Evolutionary conservation across 2,113 vertebrate genomes (phyloP), one percentile per base, ranked within the genome.

Genomic region (Zapus hudsonius): DNA sequence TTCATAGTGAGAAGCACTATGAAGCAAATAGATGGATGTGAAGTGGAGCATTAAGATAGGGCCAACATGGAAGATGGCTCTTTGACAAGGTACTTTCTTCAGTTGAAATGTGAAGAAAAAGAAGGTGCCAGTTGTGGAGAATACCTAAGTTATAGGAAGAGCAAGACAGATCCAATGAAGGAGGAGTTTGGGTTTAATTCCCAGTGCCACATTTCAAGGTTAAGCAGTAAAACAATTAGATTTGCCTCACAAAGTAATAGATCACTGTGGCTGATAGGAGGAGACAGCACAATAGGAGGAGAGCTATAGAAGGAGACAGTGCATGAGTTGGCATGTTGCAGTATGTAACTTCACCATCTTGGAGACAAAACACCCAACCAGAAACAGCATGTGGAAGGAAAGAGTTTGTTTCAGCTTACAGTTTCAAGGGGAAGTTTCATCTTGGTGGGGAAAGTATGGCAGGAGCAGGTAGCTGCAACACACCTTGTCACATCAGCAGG

Each of bases 161-260:
- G 7, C 7, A 38, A 36, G 74, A 1, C 36, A 25, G 42, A 87
- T 31, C 47, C 79, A 38, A 72, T 55, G 47, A 61, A 87, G 19
- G 33, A 89, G 33, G 33, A 89, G 33, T 79, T 33, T 70, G 72
- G 29, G 44, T 69, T 89, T 70, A 52, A 78, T 83, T 88, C 47
- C 31, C 23, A 75, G n/a, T 47, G 22, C 17, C 74, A 4, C 69
- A n/a, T 92, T 40, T 91, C 73, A 52, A n/a, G 8, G 64, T 82
- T 69, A 92, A 85, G 12, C 5, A 55, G 31, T 64, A 88, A 88
- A 12, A 38, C 17, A 3, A 13, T 73, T 27, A 89, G 40, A 57
- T 87, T 95, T 89, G 89, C 85, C 20, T 78, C 44, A 63, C 72
- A 70, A 89, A 76, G 31, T 93, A 66, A 67, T 87, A 93, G 25